Conservation (phyloP, 1,140 invertebrate species). For the Mactra quadrangularis region DNA sequence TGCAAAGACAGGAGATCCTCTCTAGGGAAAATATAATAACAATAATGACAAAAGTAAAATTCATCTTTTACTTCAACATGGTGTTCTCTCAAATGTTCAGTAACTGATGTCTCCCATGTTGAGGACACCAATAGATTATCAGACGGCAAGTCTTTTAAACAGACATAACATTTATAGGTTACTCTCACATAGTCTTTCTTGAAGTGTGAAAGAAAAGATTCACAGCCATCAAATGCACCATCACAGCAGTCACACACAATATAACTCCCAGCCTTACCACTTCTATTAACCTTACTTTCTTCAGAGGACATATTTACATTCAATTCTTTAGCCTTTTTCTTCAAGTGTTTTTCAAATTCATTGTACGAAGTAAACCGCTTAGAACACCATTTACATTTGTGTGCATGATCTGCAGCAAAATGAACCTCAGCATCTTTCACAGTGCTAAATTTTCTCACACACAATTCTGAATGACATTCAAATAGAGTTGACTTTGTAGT, state of each 20-base stretch:
- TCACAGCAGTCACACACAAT: conserved; percentile 3
- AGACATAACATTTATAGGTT: neutral
- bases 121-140: no score
- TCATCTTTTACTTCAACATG: neutral
- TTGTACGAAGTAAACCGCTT: neutral
- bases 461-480: neutral
- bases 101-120: no score
- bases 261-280: neutral
- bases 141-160: neutral
- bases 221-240: neutral
- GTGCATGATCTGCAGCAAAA: neutral
- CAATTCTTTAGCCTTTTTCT: no score
- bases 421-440: neutral
- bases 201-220: neutral
- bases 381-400: neutral
- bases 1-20: neutral
- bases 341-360: conserved; percentile 11
- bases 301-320: no score
- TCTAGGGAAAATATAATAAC: neutral
- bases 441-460: neutral
- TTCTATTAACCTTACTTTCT: no score
- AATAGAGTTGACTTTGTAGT: neutral
- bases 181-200: neutral
- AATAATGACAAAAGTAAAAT: conserved; percentile 14
- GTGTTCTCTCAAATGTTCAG: no score